Evolutionary conservation across 2,888 invertebrate species (phyloP).

Genomic region (Dione juno): DNA sequence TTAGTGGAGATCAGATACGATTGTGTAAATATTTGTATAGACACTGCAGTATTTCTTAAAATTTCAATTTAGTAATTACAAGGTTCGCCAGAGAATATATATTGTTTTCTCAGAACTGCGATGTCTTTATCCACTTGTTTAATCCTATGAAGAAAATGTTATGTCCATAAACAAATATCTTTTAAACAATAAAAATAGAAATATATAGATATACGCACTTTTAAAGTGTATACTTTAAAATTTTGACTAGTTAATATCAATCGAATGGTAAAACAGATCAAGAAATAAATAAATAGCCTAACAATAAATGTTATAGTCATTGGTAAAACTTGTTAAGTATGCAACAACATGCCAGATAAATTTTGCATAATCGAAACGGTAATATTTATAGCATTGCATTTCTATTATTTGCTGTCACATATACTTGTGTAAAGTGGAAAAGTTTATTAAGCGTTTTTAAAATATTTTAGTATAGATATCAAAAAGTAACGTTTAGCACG

Average conservation of each 20-base stretch:
- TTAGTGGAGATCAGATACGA: constrained; percentile 9
- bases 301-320: neutral
- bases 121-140: neutral
- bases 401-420: neutral
- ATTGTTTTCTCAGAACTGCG: neutral
- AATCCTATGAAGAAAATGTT: neutral
- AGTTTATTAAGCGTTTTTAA: neutral
- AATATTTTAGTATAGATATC: constrained; percentile 4
- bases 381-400: neutral
- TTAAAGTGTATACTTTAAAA: neutral
- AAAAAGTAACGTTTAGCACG: constrained; percentile 54
- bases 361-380: constrained; percentile 13
- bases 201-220: neutral
- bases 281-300: neutral
- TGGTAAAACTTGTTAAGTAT: neutral
- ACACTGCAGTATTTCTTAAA: constrained; percentile 8
- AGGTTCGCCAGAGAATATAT: neutral
- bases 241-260: constrained; percentile 5
- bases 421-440: neutral
- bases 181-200: neutral
- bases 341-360: constrained; percentile 11
- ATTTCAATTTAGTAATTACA: neutral
- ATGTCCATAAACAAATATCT: neutral
- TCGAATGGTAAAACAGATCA: neutral
- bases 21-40: constrained; percentile 10